phyloP scores from a whole-genome alignment of 2,888 invertebrate genomes.

The Volucella bombylans region DNA sequence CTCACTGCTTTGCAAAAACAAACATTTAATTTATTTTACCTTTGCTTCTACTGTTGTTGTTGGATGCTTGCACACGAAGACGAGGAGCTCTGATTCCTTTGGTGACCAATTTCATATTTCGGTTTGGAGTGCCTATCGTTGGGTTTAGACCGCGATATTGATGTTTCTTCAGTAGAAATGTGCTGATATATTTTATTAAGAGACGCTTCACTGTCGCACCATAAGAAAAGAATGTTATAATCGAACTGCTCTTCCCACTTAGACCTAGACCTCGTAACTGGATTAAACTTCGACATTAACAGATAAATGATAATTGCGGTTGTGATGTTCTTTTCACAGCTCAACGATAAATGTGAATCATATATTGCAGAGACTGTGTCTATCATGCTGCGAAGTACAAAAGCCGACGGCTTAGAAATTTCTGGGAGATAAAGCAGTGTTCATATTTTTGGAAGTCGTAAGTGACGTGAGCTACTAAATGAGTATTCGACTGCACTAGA shows the following conservation, averaged over 20 bases:
- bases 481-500: conserved; percentile 19
- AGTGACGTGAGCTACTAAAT: conserved; percentile 11
- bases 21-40: not conserved
- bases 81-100: too few relatives aligned
- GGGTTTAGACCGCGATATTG: conserved; percentile 20
- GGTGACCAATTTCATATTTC: not conserved
- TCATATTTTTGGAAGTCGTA: conserved; percentile 39
- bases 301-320: conserved; percentile 69
- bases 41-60: too few relatives aligned
- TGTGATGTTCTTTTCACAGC: conserved; percentile 62
- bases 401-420: conserved; percentile 61
- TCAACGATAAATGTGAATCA: conserved; percentile 63
- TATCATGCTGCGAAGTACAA: conserved; percentile 66
- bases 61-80: not conserved
- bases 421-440: conserved; percentile 66
- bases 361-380: conserved; percentile 62
- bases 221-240: conserved; percentile 51
- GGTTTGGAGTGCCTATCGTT: conserved; percentile 7
- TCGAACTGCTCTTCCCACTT: conserved; percentile 36
- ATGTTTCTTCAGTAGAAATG: conserved; percentile 45
- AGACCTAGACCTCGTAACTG: conserved; percentile 44
- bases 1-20: conserved; percentile 9
- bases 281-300: conserved; percentile 63
- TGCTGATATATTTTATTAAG: conserved; percentile 53
- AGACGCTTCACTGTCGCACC: conserved; percentile 54